Evolutionary conservation across 2,113 vertebrate species (phyloP), one percentile per base, ranked within the genome.

Genomic region (Microtus pennsylvanicus): DNA sequence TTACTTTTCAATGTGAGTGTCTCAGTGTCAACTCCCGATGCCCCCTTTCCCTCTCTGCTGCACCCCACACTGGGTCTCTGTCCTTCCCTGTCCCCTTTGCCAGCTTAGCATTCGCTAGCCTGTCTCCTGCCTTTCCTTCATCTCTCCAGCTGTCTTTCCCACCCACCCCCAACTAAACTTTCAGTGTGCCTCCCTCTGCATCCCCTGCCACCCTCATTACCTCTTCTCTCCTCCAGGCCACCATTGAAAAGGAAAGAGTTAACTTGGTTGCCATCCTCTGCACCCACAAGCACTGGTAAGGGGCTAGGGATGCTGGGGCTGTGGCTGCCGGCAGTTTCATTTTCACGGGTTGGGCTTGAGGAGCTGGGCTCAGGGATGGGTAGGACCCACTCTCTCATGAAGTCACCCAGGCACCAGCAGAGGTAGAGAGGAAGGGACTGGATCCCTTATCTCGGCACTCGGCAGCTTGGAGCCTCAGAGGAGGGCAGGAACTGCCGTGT

Each of bases 201-300:
- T 58, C 69, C 0, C 0, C 35, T 42, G 21, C 47, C 38, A 0
- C 67, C 45, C 90, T 97, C 52, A 80, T 35, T 35, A 1, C 38
- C 21, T 61, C 55, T 82, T 86, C 95, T 87, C 69, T 91, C 82
- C 96, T 88, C 52, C 95, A 99, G 99, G 98, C 99, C 90, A 99
- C 98, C 83, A 98, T 99, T 3, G 98, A 99, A 95, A 98, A 99
- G 94, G 99, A 99, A 78, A 99, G 99, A 6, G 99, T 99, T 87
- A 98, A 97, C 9, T 98, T 99, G 92, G 99, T 99, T 92, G 99
- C 99, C 88, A 99, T 99, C 96, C 98, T 99, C 55, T 99, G 99
- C 65, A 99, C 99, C 80, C 99, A 99, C 98, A 99, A 99, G 97
- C 99, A 99, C 97, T 99, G 99, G 99, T 99, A 98, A 99, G 99